These are phyloP conservation scores for Xestobium rufovillosum DNA, from an alignment of 2,888 invertebrate species.

Conservation along the genomic window DNA sequence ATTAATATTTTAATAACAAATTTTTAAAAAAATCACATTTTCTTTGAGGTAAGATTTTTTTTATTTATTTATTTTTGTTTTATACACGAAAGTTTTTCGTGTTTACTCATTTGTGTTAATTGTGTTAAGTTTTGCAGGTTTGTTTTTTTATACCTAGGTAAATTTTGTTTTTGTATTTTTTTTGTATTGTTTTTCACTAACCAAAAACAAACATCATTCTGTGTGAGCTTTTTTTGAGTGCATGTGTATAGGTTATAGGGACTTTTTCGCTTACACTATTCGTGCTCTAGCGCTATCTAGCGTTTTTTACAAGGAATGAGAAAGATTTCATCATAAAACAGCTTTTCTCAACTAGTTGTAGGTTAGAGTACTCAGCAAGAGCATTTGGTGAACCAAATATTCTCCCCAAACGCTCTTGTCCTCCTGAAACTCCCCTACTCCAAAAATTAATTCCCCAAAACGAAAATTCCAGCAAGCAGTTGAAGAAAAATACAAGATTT, in stretches of 20 bases:
- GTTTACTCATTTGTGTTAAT: too few relatives aligned
- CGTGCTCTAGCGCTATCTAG: constrained; percentile 7
- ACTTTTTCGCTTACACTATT: constrained; percentile 28
- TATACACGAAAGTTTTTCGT: constrained; percentile 14
- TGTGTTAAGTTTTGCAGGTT: constrained; percentile 32
- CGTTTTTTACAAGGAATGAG: constrained; percentile 1
- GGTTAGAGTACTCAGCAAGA: too few relatives aligned
- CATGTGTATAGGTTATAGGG: constrained; percentile 41
- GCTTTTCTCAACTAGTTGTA: too few relatives aligned
- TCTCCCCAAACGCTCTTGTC: too few relatives aligned
- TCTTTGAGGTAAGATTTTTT: too few relatives aligned
- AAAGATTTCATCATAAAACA: too few relatives aligned
- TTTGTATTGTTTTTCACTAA: constrained; percentile 25
- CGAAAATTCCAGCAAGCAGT: constrained; percentile 78
- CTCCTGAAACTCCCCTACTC: constrained; percentile 16
- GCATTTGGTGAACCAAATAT: too few relatives aligned
- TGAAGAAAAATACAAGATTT: constrained; percentile 87
- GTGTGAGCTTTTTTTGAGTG: constrained; percentile 42
- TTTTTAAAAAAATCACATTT: too few relatives aligned
- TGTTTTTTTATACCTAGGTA: constrained; percentile 20
- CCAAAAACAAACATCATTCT: constrained; percentile 31
- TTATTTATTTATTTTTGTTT: too few relatives aligned
- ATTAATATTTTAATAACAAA: constrained; percentile 1
- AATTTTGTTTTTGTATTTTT: constrained; percentile 26
- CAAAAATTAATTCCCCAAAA: neutral